Base-by-base conservation (phyloP, 2,113 vertebrate genomes). In the Rallus limicola region DNA sequence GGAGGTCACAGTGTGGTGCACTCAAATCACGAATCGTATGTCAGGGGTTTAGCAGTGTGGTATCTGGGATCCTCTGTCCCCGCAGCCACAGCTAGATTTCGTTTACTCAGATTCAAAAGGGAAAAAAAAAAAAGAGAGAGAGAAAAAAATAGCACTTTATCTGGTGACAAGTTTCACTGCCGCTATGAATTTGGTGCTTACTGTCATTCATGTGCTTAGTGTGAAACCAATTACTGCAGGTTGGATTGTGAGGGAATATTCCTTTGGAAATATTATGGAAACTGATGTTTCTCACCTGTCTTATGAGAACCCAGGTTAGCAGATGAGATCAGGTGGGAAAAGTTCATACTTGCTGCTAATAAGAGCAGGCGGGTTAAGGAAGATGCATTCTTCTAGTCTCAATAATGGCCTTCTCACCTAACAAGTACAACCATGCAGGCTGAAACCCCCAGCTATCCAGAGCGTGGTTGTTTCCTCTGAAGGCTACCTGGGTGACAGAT, bases 41-140 rank as follows among this genome's bases (percentile, higher is more conserved):
- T 16, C 28, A 59, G 74, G 85, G 87, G 40, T 25, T 84, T 55
- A 80, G 71, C 79, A 48, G 44, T 0, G 2, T 40, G 56, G 50
- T 92, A 16, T 65, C 68, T 42, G 55, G 89, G 87, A 93, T 93
- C 42, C 89, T 95, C 77, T 91, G 60, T 34, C 69, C 24, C 64
- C 90, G 82, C 63, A 80, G n/a, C 70, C 63, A 69, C 15, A 18
- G 28, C 26, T 52, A 28, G 50, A 36, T 80, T 81, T 62, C 0
- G 0, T 75, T 80, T 80, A 18, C 38, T 82, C 26, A 6, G 60
- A 75, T 87, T 59, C 62, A 40, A 75, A 92, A 58, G 42, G 5
- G 44, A 55, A 86, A 68, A 90, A 60, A 63, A 84, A 55, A 60
- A 63, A 81, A 72, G 48, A 63, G 83, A 72, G 56, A 59, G 84